These are phyloP conservation scores for Eupsilia transversa DNA, from an alignment of 2,888 invertebrate genomes.

Conservation along the genomic window DNA sequence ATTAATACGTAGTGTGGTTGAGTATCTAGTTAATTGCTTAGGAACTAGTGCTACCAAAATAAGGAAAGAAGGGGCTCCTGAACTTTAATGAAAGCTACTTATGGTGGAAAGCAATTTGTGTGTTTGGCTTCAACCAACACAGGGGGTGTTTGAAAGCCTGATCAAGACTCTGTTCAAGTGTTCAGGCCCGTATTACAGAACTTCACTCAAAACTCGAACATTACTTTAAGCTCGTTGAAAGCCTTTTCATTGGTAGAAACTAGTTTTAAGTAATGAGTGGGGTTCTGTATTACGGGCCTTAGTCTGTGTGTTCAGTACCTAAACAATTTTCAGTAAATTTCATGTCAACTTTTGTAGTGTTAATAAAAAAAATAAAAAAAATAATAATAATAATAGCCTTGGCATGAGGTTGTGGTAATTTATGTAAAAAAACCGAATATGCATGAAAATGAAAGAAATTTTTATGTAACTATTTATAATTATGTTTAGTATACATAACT, in stretches of 20 bases:
- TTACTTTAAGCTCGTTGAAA: too few species aligned
- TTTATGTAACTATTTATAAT: background rate
- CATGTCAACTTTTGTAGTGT: background rate
- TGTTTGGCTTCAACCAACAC: background rate
- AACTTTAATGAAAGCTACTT: background rate
- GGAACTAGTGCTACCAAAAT: background rate
- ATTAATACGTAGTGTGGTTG: background rate
- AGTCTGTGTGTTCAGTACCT: background rate
- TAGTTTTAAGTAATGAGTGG: too few species aligned
- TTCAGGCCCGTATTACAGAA: too few species aligned
- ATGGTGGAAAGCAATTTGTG: background rate
- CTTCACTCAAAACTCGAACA: too few species aligned
- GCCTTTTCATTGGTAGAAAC: too few species aligned
- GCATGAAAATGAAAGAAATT: background rate
- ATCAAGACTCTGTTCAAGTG: background rate
- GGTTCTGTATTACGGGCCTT: too few species aligned
- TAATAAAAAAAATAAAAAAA: too few species aligned
- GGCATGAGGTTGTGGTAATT: background rate
- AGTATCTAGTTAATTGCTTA: background rate
- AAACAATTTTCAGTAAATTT: background rate
- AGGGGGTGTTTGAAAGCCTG: background rate
- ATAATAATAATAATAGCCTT: slow-evolving; percentile 1
- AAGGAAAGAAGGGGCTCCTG: background rate
- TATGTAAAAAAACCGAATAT: background rate
- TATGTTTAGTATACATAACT: background rate